These are phyloP conservation scores for Gopherus evgoodei DNA, from an alignment of 2,113 vertebrate species.

Conservation along the genomic window DNA sequence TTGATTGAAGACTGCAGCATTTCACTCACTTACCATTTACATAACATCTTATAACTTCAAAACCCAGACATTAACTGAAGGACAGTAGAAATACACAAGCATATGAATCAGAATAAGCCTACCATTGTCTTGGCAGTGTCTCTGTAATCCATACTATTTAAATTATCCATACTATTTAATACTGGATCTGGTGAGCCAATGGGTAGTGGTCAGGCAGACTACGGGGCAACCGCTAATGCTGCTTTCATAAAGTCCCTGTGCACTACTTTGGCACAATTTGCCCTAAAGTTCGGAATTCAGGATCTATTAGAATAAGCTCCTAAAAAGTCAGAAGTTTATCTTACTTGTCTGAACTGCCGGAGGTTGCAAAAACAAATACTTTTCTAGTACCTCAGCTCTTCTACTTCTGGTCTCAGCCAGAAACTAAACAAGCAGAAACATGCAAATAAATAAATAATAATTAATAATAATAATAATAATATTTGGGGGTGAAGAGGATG, in stretches of 20 bases:
- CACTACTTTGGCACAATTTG: slow-evolving; percentile 13
- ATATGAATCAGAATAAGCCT: background rate
- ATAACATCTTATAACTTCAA: background rate
- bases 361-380: background rate
- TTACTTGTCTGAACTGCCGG: background rate
- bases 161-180: background rate
- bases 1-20: background rate
- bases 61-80: background rate
- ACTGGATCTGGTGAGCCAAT: background rate
- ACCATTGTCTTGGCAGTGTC: background rate
- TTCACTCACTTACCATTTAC: background rate
- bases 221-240: slow-evolving; percentile 15
- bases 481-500: background rate
- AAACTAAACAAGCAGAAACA: background rate
- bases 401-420: background rate
- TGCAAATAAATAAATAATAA: background rate
- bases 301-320: background rate
- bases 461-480: background rate
- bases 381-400: background rate
- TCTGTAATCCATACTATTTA: slow-evolving; percentile 19
- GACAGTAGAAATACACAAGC: background rate
- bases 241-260: slow-evolving; percentile 5
- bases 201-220: background rate
- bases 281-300: background rate
- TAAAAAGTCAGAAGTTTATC: background rate